Percentiles rank a stretch among this genome's conserved stretches.
phyloP scores from a whole-genome alignment of 2,888 invertebrate species.

The Gastrophysa polygoni region DNA sequence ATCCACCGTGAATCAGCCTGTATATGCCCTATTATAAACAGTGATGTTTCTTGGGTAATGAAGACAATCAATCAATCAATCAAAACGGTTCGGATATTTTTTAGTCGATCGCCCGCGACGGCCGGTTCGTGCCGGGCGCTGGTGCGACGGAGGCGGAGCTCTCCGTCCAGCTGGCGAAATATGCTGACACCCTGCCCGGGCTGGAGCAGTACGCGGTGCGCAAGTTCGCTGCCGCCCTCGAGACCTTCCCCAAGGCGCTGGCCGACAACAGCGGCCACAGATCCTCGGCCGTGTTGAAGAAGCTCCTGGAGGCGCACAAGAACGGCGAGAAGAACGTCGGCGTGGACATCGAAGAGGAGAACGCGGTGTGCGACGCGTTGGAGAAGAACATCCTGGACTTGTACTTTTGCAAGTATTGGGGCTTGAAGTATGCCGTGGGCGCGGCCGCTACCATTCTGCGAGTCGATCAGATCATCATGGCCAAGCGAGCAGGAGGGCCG shows the following conservation, averaged over 20 bases:
- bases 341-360: conserved; percentile 85
- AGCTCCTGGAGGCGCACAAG: conserved; percentile 92
- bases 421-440: conserved; percentile 91
- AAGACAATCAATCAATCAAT: too few species aligned
- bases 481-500: conserved; percentile 95
- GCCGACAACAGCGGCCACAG: conserved; percentile 95
- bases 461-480: conserved; percentile 98
- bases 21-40: too few species aligned
- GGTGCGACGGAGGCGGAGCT: conserved; percentile 96
- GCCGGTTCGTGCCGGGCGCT: conserved; percentile 85
- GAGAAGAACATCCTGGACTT: conserved; percentile 83
- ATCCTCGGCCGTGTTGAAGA: conserved; percentile 84
- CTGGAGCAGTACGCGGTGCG: conserved; percentile 96
- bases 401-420: conserved; percentile 89
- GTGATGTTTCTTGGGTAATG: too few species aligned
- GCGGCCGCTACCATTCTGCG: conserved; percentile 91
- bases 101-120: conserved; percentile 52
- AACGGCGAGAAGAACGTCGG: conserved; percentile 67
- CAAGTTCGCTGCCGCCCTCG: conserved; percentile 89
- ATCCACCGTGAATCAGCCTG: too few species aligned
- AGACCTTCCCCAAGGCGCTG: conserved; percentile 88
- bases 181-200: conserved; percentile 91
- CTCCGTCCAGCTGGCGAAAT: conserved; percentile 82
- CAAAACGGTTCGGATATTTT: too few species aligned
- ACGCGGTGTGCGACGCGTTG: conserved; percentile 74